Evolutionary conservation across 1,140 invertebrate genomes (phyloP).

Genomic region (Aphelinus certus): DNA sequence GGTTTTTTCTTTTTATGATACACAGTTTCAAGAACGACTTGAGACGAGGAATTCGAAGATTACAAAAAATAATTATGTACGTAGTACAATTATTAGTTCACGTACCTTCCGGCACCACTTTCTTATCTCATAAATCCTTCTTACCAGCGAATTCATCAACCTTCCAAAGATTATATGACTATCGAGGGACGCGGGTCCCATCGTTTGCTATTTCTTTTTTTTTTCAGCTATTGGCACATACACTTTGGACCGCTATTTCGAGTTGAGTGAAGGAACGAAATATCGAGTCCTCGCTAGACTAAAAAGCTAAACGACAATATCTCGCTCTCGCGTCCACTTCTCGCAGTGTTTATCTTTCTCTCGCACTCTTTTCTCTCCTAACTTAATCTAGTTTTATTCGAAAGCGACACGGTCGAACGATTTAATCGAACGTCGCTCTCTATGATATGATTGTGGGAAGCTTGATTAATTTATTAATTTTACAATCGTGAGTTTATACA

Average conservation of each 20-base stretch:
- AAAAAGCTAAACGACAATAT: conserved; percentile 36
- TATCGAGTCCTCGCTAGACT: conserved; percentile 32
- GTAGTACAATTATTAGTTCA: conserved; percentile 37
- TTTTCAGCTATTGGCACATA: conserved; percentile 60
- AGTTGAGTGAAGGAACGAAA: conserved; percentile 37
- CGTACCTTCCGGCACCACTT: conserved; percentile 13
- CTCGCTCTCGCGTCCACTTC: neutral
- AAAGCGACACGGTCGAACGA: neutral
- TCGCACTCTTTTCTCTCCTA: neutral
- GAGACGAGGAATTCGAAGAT: conserved; percentile 41
- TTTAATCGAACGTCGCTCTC: conserved; percentile 12
- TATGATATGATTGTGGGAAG: conserved; percentile 20
- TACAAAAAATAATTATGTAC: conserved; percentile 61
- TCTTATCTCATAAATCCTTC: neutral
- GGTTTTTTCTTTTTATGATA: neutral
- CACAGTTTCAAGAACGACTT: conserved; percentile 23
- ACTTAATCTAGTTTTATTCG: neutral
- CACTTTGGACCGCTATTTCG: conserved; percentile 57
- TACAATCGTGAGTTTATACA: conserved; percentile 6
- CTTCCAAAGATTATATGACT: conserved; percentile 21
- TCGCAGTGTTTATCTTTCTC: neutral
- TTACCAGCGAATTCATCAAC: neutral
- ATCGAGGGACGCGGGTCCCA: neutral
- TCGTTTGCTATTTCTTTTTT: conserved; percentile 42
- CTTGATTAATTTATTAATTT: conserved; percentile 2